Base-by-base conservation (phyloP, 2,797 vertebrate species). In the Bucorvus abyssinicus region DNA sequence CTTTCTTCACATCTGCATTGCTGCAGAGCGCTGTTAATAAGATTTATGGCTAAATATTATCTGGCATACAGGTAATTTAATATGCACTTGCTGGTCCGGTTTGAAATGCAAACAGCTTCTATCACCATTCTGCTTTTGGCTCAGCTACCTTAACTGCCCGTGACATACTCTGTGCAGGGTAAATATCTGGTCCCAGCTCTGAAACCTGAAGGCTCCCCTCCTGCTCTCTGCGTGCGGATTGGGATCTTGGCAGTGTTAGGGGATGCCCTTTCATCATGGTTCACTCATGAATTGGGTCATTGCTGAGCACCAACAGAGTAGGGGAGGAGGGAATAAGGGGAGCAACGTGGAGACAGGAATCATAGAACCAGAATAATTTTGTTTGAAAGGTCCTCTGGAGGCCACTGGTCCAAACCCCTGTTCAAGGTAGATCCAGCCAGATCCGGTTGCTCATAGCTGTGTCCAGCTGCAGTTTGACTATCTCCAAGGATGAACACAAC, bases 101-200 rank as follows among this genome's bases (percentile, higher is more conserved):
- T 95, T 89, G 82, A 38, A 96, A 94, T 91, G 87, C 94, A 95
- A 96, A 96, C 84, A 92, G 50, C 89, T 84, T 86, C 89, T 53
- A 74, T 91, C 84, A 36, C 24, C 69, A 23, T 64, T 60, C 83
- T 17, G 26, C 75, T 68, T 73, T 65, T 3, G 1, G 71, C 61
- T 56, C 71, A 71, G 50, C 47, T 56, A 2, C 73, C 63, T 64
- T 49, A 67, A 86, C 79, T 59, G 56, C 76, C 68, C 1, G 2
- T 34, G 90, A 55, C 60, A 18, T 50, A 26, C 30, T 17, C 14
- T 8, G 42, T 2, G 7, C 29, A 75, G 77, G 44, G 87, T 49
- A 92, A 95, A 91, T 86, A 94, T 91, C 91, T 93, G 73, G 26
- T 70, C 64, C 34, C 3, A 19, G 55, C 42, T 67, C 56, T 60